Base-by-base conservation (phyloP, 2,888 invertebrate species). In the Drosophila conformis region DNA sequence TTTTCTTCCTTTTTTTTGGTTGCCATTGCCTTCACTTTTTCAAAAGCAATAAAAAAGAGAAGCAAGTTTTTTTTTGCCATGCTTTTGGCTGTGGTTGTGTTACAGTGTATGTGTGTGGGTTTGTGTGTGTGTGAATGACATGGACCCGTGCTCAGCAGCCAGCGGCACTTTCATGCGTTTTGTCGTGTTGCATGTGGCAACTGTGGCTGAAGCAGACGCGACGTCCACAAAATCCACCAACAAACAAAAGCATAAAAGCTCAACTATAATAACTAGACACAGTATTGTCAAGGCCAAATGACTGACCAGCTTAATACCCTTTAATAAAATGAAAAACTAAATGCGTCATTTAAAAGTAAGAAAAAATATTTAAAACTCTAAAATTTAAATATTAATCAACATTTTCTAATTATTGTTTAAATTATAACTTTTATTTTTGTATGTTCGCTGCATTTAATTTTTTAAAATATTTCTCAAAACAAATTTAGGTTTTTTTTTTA, bases 171-270 rank as follows among this genome's bases (percentile, higher is more conserved):
- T 74, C 69, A 70, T 76, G 71, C 80, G 73, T 73, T 87, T 73
- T 73, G 67, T 72, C 67, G 66, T 77, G 70, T 70, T 65, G 46
- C 64, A 59, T 72, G 68, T 68, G 80, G 76, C 63, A 73, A 69
- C 69, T 81, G 80, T 56, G 73, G 71, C 66, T 72, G 71, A 72
- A 74, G 25, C 87, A 73, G 70, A 70, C 70, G 73, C 76, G 42
- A 46, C 53, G 42, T 62, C 56, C 60, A 54, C 66, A 48, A 57
- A 69, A 57, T 58, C n/a, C 53, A 36, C 40, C 59, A 51, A 51
- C 52, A n/a, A 65, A 35, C 38, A 62, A 62, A 73, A 54, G 66
- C 59, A 59, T 21, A 63, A 72, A 72, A 75, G 56, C 68, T 70
- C 73, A 57, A 76, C 77, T 78, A 85, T 76, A 73, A 74, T 71